Evolutionary conservation across 2,797 vertebrate species (phyloP), one percentile per base, ranked within the genome.

Genomic region (Scolopax bukidnonensis): DNA sequence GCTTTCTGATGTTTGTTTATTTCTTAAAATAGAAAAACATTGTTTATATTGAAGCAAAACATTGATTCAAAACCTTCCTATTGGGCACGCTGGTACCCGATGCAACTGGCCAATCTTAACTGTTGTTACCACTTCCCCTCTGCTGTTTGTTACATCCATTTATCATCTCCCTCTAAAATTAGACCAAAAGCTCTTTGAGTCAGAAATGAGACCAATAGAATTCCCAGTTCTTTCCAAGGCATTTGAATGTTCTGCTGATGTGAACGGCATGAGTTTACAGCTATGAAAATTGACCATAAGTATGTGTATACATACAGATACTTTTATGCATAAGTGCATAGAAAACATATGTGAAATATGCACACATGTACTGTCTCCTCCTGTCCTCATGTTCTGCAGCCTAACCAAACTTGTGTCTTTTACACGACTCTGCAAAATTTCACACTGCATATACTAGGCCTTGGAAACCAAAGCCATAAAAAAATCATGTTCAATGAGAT

Each of bases 31-130:
- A 95, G 67, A 77, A 68, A 82, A 91, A 11, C 33, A 43, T 38
- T 69, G 45, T 95, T 93, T 92, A 51, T 63, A 54, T 32, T 51
- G 51, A 93, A 87, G 93, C 32, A 94, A 90, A 94, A 73, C 38
- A 60, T 25, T 54, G 54, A 61, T 93, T 80, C 45, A 47, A 74
- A 93, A 84, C 30, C 7, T 79, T 89, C 60, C 13, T 32, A 64
- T 4, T 60, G 17, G 32, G 24, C 45, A 61, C 36, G 51, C 51
- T 43, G 20, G 70, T 81, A 82, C 40, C 43, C 45, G 64, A 1
- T 1, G 2, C 41, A 91, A 82, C 36, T 43, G 78, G 30, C 10
- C 30, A 47, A 2, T 69, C 56, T 81, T 75, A 32, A 32, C 69
- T 84, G 79, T 65, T 90, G 45, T 77, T 82, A 73, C 74, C 87